Evolutionary conservation across 1,140 invertebrate species (phyloP), one percentile per base, ranked within the genome.

Genomic region (Diabrotica virgifera): DNA sequence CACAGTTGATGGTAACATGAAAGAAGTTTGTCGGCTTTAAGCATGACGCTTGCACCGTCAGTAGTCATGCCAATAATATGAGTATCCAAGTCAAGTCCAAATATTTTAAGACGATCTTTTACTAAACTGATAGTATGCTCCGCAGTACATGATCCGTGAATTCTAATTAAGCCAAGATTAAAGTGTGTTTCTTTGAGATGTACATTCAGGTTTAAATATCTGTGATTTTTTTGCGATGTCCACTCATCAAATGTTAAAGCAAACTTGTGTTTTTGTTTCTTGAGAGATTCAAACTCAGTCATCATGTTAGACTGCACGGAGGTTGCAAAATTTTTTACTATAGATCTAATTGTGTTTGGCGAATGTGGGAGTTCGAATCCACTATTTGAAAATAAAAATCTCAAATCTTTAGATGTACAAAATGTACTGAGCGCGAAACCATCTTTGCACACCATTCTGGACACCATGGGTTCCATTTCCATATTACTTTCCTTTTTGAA

Each of bases 141-240:
- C 8, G 14, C 55, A 57, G 55, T 66, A 61, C n/a, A n/a, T 66
- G 63, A 67, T 58, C 72, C 70, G 50, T 67, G 60, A 52, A 74
- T 70, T 67, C 62, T 57, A 63, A 70, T 59, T 14, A 74, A 66
- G 35, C 72, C 68, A 36, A 73, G 58, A 69, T 73, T 70, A 58
- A 63, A 66, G 40, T 67, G 66, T 46, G 56, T 66, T 63, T 65
- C 59, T 62, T 55, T 71, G 55, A 57, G 62, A 53, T 72, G 70
- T 52, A 73, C 50, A 60, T 73, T 73, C 53, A 73, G 59, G 13
- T 74, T 74, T 59, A 73, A 65, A 58, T 72, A 73, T 66, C 69
- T 5, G 13, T 59, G 40, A 70, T 72, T 74, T 57, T 65, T 70
- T 70, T 63, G 60, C 3, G 53, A 55, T 14, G 72, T 74, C 67